These are phyloP conservation scores for Capitulum mitella DNA, from an alignment of 2,888 invertebrate genomes.

Conservation along the genomic window DNA sequence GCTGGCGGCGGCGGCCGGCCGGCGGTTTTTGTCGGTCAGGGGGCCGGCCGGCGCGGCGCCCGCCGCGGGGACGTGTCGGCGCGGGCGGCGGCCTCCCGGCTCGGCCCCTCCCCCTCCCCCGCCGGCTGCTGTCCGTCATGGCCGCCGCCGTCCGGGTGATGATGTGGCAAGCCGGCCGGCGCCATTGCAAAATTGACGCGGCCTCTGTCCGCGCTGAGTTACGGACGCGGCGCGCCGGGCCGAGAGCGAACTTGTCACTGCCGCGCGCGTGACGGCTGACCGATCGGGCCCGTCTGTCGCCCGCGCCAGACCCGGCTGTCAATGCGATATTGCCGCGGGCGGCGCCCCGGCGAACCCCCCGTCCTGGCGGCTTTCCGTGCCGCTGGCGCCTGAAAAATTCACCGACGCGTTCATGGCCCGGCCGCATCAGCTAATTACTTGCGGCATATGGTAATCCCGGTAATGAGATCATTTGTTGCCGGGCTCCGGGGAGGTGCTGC, in stretches of 20 bases:
- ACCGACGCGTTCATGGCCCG: not conserved
- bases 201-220: not conserved
- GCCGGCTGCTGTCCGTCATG: not conserved
- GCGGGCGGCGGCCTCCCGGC: not conserved
- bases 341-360: not conserved
- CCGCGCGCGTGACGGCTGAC: not conserved
- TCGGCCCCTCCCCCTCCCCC: not conserved
- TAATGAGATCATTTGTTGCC: not conserved
- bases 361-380: not conserved
- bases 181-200: no score
- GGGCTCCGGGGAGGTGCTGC: not conserved
- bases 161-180: no score
- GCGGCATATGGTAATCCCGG: not conserved
- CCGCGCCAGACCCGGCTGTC: not conserved
- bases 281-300: not conserved
- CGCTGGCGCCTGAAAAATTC: not conserved
- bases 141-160: no score
- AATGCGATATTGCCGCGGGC: not conserved
- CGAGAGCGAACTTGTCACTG: not conserved
- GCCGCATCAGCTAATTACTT: constrained; percentile 1
- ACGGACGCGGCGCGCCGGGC: not conserved
- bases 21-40: not conserved
- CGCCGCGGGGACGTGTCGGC: no score
- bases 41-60: no score
- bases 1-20: not conserved